A percentile compares a stretch with the other conserved stretches of the same genome.
phyloP scores from a whole-genome alignment of 1,140 invertebrate genomes.

The Achroia grisella region DNA sequence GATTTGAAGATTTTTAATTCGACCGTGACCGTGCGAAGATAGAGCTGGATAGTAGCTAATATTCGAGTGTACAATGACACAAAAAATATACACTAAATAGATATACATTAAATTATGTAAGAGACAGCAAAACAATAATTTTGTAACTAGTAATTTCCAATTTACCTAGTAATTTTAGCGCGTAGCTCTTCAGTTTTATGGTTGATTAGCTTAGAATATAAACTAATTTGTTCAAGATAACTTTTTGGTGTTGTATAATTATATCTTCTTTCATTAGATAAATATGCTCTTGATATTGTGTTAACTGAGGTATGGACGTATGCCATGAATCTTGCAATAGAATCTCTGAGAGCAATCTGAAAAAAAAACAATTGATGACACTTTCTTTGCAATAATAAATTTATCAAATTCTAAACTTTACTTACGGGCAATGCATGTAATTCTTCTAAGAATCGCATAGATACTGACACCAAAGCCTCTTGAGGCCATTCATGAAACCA shows the following conservation, averaged over 20 bases:
- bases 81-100: neutral
- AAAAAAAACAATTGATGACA: neutral
- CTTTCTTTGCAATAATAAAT: too few relatives aligned
- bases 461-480: conserved; percentile 94
- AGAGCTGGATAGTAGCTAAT: too few relatives aligned
- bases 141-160: conserved; percentile 7
- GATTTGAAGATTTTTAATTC: too few relatives aligned
- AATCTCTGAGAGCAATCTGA: conserved; percentile 80
- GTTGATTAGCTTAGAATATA: conserved; percentile 91
- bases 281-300: conserved; percentile 88
- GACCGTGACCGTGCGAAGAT: too few relatives aligned
- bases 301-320: conserved; percentile 96
- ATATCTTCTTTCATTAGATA: conserved; percentile 92
- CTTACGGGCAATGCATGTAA: conserved; percentile 85
- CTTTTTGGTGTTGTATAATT: conserved; percentile 99
- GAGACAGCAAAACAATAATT: too few relatives aligned
- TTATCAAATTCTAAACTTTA: conserved; percentile 7
- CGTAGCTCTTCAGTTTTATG: conserved; percentile 88
- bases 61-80: too few relatives aligned
- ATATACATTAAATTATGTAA: neutral
- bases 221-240: conserved; percentile 95
- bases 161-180: conserved; percentile 83
- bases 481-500: conserved; percentile 99
- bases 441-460: conserved; percentile 89
- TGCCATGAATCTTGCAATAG: conserved; percentile 94